These are phyloP conservation scores for Aethina tumida DNA, from an alignment of 1,140 invertebrate genomes.

Conservation along the genomic window DNA sequence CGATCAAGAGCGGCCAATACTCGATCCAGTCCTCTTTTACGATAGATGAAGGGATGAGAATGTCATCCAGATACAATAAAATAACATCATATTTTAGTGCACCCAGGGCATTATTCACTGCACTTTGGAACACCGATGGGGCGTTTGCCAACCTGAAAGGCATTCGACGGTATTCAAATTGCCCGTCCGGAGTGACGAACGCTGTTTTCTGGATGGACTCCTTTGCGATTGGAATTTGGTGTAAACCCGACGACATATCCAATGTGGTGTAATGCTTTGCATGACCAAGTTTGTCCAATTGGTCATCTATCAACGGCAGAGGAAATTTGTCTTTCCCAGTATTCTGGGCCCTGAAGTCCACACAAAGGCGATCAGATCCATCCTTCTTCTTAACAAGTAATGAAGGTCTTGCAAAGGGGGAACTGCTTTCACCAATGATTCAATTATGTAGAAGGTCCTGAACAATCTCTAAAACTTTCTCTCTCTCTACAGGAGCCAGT, in stretches of 20 bases:
- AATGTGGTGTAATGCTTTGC: conserved; percentile 23
- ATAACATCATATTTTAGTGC: conserved; percentile 13
- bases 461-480: too few relatives aligned
- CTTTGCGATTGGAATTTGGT: conserved; percentile 26
- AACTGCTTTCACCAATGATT: too few relatives aligned
- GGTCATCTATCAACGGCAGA: conserved; percentile 31
- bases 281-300: conserved; percentile 19
- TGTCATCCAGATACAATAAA: conserved; percentile 23
- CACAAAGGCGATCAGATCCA: conserved; percentile 19
- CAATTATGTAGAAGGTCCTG: too few relatives aligned
- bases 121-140: conserved; percentile 17
- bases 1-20: too few relatives aligned
- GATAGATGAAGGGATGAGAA: conserved; percentile 16
- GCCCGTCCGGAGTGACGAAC: conserved; percentile 19
- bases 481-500: too few relatives aligned
- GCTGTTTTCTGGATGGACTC: conserved; percentile 27
- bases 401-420: conserved; percentile 30
- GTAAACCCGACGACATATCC: conserved; percentile 21
- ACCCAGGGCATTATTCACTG: conserved; percentile 21
- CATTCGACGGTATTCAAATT: conserved; percentile 23
- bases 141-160: conserved; percentile 29
- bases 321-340: conserved; percentile 23
- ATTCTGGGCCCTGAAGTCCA: conserved; percentile 26
- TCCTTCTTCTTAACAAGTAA: conserved; percentile 25
- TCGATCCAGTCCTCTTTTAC: conserved; percentile 15